Percentiles rank a stretch among this genome's conserved stretches.
Evolutionary conservation across 2,113 vertebrate genomes (phyloP).

Genomic region (Nothobranchius furzeri): DNA sequence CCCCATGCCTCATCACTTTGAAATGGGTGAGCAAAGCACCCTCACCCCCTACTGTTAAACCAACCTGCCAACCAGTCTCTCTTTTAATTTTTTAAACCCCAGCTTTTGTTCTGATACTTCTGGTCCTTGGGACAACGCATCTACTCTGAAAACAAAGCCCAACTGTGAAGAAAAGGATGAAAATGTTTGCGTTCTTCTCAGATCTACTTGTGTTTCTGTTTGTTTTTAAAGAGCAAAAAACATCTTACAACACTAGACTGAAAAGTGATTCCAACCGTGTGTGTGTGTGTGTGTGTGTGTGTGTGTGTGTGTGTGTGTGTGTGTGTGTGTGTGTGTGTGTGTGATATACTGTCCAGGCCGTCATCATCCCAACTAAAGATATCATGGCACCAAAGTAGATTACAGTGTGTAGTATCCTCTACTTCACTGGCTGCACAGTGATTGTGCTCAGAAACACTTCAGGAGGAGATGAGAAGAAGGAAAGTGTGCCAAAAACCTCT

Average conservation of each 20-base stretch:
- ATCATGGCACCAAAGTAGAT: slow-evolving; percentile 14
- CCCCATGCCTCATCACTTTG: neutral
- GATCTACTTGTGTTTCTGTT: too few relatives aligned
- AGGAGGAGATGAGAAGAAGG: slow-evolving; percentile 14
- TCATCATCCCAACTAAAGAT: slow-evolving; percentile 46
- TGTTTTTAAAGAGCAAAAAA: too few relatives aligned
- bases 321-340: too few relatives aligned
- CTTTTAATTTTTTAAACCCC: slow-evolving; percentile 20
- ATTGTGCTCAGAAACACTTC: slow-evolving; percentile 36
- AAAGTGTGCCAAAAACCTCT: slow-evolving; percentile 37
- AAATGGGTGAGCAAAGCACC: neutral
- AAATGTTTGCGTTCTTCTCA: too few relatives aligned
- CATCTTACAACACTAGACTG: too few relatives aligned
- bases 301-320: too few relatives aligned
- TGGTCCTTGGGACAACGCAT: slow-evolving; percentile 1
- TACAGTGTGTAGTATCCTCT: slow-evolving; percentile 26
- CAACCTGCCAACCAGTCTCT: slow-evolving; percentile 13
- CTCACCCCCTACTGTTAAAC: slow-evolving; percentile 5
- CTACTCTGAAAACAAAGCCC: neutral
- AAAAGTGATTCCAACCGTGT: too few relatives aligned
- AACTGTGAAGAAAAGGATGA: neutral
- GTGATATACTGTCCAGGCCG: slow-evolving; percentile 2
- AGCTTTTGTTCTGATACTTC: slow-evolving; percentile 43
- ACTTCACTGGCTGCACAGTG: slow-evolving; percentile 12
- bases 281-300: too few relatives aligned